Conservation (phyloP, 2,797 vertebrate species). For the Phoebastria nigripes region DNA sequence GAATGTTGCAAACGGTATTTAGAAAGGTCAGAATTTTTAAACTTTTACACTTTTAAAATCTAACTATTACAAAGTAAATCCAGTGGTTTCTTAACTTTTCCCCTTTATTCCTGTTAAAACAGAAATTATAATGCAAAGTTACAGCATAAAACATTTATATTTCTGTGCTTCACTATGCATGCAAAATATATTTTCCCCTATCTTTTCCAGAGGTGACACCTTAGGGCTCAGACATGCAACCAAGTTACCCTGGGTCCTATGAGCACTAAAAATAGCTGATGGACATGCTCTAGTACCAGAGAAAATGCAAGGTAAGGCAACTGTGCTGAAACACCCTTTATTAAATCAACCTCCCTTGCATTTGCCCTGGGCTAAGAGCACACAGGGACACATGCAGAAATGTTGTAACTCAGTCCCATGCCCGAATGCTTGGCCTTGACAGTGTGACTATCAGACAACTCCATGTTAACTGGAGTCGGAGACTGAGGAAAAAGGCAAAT, state of each 20-base stretch:
- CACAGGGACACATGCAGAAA: background rate
- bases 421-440: background rate
- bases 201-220: background rate
- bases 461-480: background rate
- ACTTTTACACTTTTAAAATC: background rate
- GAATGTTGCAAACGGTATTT: background rate
- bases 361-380: background rate
- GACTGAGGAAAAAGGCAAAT: background rate
- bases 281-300: background rate
- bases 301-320: background rate
- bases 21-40: background rate
- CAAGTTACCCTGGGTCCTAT: background rate
- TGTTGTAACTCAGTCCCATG: background rate
- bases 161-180: accelerated
- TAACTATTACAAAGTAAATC: background rate
- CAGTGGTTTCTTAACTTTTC: background rate
- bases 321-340: background rate
- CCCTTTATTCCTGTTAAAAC: background rate
- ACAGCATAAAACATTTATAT: background rate
- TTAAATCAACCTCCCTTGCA: background rate
- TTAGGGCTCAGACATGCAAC: background rate
- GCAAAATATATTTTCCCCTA: background rate
- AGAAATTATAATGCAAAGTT: background rate
- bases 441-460: background rate
- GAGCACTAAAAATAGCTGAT: background rate